Percentiles rank a stretch among this genome's conserved stretches.
These are phyloP conservation scores for Pangasianodon hypophthalmus DNA, from an alignment of 2,113 vertebrate species.

Conservation along the genomic window DNA sequence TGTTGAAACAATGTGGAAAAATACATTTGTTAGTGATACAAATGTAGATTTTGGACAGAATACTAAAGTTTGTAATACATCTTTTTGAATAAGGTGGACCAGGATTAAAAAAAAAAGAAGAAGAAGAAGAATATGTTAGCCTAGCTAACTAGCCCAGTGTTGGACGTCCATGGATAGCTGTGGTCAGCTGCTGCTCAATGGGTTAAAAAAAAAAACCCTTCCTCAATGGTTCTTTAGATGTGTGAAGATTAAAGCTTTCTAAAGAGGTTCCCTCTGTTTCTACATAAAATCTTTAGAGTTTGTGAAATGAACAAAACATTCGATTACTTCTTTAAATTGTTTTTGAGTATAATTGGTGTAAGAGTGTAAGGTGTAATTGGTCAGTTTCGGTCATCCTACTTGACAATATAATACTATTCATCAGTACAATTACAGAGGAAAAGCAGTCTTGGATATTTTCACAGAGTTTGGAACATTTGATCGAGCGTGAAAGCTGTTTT, in stretches of 20 bases:
- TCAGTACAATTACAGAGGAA: background rate
- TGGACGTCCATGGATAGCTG: background rate
- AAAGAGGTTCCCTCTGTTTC: background rate
- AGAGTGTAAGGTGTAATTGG: background rate
- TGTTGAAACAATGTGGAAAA: background rate
- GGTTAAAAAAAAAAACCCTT: background rate
- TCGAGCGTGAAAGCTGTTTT: background rate
- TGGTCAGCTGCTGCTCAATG: background rate
- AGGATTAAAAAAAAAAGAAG: too few relatives aligned
- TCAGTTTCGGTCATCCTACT: background rate
- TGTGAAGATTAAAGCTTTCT: background rate
- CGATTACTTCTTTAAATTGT: background rate
- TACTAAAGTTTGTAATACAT: background rate
- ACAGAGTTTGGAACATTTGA: background rate
- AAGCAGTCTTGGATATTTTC: background rate
- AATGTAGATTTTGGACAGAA: background rate
- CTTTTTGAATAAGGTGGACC: background rate
- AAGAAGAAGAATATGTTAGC: background rate
- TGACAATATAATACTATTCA: background rate
- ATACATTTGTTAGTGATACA: background rate
- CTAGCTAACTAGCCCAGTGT: background rate
- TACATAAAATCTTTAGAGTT: background rate
- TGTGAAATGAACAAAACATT: background rate
- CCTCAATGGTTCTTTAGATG: background rate
- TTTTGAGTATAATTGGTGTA: background rate